Percentiles rank a stretch among this genome's conserved stretches.
Conservation (phyloP, 2,888 invertebrate species). For the Hipparchia semele region DNA sequence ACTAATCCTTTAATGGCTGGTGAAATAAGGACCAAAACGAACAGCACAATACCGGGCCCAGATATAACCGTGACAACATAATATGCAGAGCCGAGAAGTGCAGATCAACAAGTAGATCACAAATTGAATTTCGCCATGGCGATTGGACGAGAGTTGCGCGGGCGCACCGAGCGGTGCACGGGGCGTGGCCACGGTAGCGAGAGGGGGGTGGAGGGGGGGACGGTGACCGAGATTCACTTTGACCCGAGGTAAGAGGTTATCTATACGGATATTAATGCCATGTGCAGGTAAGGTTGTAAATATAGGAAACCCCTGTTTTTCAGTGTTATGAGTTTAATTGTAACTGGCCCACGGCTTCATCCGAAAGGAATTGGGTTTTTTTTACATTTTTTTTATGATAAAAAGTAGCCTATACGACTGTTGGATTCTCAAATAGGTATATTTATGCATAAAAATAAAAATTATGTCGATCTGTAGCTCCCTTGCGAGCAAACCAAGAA, state of each 20-base stretch:
- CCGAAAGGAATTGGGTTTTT: too few relatives aligned
- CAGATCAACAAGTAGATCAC: slow-evolving; percentile 54
- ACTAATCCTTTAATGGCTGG: too few relatives aligned
- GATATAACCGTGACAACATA: slow-evolving; percentile 14
- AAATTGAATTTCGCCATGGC: slow-evolving; percentile 59
- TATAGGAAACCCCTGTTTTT: neutral
- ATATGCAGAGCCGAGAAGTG: slow-evolving; percentile 25
- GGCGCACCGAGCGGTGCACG: slow-evolving; percentile 60
- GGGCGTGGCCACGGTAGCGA: slow-evolving; percentile 67
- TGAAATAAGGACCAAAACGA: neutral
- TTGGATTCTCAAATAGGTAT: too few relatives aligned
- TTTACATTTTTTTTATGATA: too few relatives aligned
- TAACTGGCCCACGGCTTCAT: too few relatives aligned
- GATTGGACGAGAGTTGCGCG: slow-evolving; percentile 71
- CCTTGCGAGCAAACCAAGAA: too few relatives aligned
- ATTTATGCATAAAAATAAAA: too few relatives aligned
- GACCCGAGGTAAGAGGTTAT: slow-evolving; percentile 46
- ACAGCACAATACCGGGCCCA: neutral
- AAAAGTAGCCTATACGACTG: too few relatives aligned
- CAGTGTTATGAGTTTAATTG: too few relatives aligned
- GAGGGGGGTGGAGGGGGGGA: slow-evolving; percentile 42
- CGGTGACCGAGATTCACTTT: slow-evolving; percentile 44
- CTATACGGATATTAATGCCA: slow-evolving; percentile 42
- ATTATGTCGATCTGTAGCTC: too few relatives aligned
- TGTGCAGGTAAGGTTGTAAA: slow-evolving; percentile 12